phyloP scores from a whole-genome alignment of 2,113 vertebrate genomes.

The Nothocercus nigrocapillus region DNA sequence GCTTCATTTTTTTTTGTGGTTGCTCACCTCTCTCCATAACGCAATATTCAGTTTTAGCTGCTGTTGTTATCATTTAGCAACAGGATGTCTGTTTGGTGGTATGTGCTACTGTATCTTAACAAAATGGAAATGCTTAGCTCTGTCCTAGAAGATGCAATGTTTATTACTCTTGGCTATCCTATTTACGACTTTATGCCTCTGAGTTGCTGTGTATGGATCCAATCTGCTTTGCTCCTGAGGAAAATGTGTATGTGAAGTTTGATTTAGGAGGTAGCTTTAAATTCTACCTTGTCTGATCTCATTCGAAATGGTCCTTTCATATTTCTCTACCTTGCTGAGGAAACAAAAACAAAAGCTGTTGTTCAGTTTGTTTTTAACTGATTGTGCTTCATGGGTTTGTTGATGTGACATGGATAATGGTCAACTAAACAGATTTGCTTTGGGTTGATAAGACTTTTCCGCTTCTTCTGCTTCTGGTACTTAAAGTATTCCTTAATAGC shows the following conservation, averaged over 20 bases:
- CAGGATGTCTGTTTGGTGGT: neutral
- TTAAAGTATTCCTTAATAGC: slow-evolving; percentile 61
- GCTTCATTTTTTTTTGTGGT: neutral
- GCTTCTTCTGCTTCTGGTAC: slow-evolving; percentile 23
- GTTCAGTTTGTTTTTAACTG: slow-evolving; percentile 57
- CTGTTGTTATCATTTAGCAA: neutral
- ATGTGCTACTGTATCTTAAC: neutral
- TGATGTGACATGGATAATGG: neutral
- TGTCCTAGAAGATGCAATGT: neutral
- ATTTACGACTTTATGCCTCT: neutral
- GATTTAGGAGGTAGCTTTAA: slow-evolving; percentile 9
- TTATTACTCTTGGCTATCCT: neutral
- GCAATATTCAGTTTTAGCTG: neutral
- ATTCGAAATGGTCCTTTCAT: neutral
- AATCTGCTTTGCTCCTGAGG: neutral
- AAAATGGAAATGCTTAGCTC: neutral
- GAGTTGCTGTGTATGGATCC: neutral
- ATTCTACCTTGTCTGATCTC: neutral
- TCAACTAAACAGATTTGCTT: slow-evolving; percentile 41
- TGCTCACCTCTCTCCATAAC: neutral
- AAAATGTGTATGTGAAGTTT: neutral
- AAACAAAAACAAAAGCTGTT: slow-evolving; percentile 46
- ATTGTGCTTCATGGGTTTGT: slow-evolving; percentile 13
- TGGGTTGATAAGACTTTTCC: slow-evolving; percentile 58
- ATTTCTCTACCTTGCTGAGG: slow-evolving; percentile 1